A percentile compares a stretch with the other conserved stretches of the same genome.
Conservation (phyloP, 2,888 invertebrate species). For the Portevinia maculata region DNA sequence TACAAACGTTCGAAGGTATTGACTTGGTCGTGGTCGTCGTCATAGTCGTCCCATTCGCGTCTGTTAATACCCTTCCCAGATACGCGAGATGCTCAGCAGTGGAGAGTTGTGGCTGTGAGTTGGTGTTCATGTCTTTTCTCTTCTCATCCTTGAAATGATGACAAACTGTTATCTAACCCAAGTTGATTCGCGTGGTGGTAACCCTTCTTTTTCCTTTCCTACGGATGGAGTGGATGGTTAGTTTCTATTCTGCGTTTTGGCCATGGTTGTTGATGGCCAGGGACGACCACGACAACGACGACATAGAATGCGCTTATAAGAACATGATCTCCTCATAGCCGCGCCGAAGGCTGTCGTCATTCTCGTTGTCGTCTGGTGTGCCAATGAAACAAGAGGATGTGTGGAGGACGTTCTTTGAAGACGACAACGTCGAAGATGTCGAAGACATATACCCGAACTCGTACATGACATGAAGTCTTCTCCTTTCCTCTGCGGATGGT, state of each 20-base stretch:
- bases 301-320: conserved; percentile 58
- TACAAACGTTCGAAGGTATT: conserved; percentile 41
- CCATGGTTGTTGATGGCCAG: conserved; percentile 61
- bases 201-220: conserved; percentile 29
- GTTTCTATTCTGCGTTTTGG: conserved; percentile 46
- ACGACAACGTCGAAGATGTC: conserved; percentile 66
- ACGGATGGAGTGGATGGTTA: conserved; percentile 28
- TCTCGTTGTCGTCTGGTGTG: conserved; percentile 57
- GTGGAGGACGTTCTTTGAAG: conserved; percentile 62
- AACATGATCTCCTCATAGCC: conserved; percentile 63
- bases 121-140: conserved; percentile 21
- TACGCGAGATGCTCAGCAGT: conserved; percentile 31
- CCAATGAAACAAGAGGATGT: conserved; percentile 59
- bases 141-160: conserved; percentile 46
- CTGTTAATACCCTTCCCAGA: conserved; percentile 57
- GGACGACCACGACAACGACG: conserved; percentile 42
- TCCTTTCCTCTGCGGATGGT: conserved; percentile 8
- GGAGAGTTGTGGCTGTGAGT: conserved; percentile 18
- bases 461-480: conserved; percentile 61
- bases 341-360: conserved; percentile 59
- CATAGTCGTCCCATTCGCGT: conserved; percentile 32
- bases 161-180: conserved; percentile 72
- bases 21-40: conserved; percentile 16
- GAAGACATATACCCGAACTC: conserved; percentile 50
- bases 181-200: conserved; percentile 50